Percentiles rank a stretch among this genome's conserved stretches.
Conservation (phyloP, 2,888 invertebrate species). For the Thereva unica region DNA sequence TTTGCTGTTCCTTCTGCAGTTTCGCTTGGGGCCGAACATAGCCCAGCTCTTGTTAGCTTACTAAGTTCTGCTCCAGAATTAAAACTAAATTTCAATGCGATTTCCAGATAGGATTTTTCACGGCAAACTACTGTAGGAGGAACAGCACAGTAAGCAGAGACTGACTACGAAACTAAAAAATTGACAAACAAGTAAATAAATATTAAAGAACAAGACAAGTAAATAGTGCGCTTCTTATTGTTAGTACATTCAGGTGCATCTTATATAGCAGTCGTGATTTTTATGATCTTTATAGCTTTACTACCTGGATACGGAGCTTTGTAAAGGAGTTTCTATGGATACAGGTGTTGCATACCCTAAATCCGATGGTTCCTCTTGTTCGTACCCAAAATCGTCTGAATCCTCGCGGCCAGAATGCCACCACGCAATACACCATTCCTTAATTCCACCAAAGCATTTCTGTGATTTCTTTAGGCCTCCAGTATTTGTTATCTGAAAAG, state of each 20-base stretch:
- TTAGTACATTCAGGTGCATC: conserved; percentile 35
- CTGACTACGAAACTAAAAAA: conserved; percentile 4
- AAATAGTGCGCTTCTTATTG: conserved; percentile 27
- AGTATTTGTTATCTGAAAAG: conserved; percentile 54
- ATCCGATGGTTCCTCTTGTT: conserved; percentile 77
- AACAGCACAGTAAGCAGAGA: neutral
- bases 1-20: neutral
- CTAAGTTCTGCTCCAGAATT: too few species aligned
- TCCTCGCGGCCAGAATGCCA: conserved; percentile 88
- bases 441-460: conserved; percentile 60
- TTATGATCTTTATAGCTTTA: conserved; percentile 46
- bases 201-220: conserved; percentile 21
- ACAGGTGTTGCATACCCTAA: conserved; percentile 78
- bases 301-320: conserved; percentile 81
- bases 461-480: conserved; percentile 54
- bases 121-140: too few species aligned
- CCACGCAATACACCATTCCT: conserved; percentile 87
- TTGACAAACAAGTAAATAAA: conserved; percentile 9
- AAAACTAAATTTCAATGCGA: too few species aligned
- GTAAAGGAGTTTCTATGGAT: conserved; percentile 84
- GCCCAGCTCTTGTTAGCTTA: too few species aligned
- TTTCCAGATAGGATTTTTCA: too few species aligned
- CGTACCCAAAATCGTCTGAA: conserved; percentile 67
- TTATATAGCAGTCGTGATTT: conserved; percentile 39
- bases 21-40: conserved; percentile 12